Conservation (phyloP, 2,888 invertebrate species). For the Geophilus truncorum region DNA sequence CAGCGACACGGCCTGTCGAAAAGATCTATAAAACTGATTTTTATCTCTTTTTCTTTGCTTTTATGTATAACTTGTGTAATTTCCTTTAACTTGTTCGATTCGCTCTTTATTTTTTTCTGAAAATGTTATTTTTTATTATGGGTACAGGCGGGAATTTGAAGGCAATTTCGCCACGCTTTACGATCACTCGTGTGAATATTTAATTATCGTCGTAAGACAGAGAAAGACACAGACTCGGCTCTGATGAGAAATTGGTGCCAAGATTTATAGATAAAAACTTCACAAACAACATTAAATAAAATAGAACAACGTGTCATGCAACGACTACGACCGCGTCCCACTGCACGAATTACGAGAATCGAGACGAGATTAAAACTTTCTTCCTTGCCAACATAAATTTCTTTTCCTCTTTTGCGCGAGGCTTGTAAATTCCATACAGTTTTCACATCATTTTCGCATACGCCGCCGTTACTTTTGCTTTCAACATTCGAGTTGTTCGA, state of each 20-base stretch:
- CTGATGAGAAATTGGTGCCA: slow-evolving; percentile 24
- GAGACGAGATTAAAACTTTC: slow-evolving; percentile 10
- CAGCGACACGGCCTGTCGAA: neutral
- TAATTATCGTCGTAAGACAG: slow-evolving; percentile 27
- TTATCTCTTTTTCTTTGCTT: slow-evolving; percentile 7
- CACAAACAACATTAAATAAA: slow-evolving; percentile 19
- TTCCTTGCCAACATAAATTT: neutral
- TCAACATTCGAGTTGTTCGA: neutral
- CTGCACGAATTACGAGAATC: slow-evolving; percentile 25
- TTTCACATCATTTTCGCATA: neutral
- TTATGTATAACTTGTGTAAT: slow-evolving; percentile 21
- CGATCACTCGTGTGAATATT: slow-evolving; percentile 18
- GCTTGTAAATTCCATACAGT: neutral
- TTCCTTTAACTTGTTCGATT: slow-evolving; percentile 20
- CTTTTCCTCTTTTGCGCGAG: neutral
- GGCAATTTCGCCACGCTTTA: slow-evolving; percentile 18
- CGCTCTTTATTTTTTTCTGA: neutral
- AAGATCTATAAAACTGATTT: slow-evolving; percentile 25
- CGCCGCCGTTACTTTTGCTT: neutral
- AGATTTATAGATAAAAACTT: slow-evolving; percentile 27
- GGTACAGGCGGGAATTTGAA: slow-evolving; percentile 13
- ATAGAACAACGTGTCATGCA: slow-evolving; percentile 1
- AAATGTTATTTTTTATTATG: neutral
- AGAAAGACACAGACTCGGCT: slow-evolving; percentile 1
- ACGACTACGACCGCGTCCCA: neutral